Conservation (phyloP, 2,113 vertebrate genomes). For the Carettochelys insculpta region DNA sequence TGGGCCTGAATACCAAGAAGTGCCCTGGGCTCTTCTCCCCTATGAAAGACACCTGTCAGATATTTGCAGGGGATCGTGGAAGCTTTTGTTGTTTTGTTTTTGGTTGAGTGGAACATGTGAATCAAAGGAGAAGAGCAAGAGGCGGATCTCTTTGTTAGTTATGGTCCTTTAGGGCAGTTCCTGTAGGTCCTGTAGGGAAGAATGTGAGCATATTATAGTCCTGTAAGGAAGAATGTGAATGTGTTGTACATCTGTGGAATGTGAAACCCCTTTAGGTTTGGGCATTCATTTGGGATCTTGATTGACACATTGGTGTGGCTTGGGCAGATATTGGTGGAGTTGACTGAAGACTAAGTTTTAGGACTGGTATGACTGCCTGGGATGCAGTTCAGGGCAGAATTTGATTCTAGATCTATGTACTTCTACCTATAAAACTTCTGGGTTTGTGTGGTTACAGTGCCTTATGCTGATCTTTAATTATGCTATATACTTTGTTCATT, state of each 20-base stretch:
- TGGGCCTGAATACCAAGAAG: conserved; percentile 7
- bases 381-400: neutral
- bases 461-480: neutral
- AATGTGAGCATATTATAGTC: neutral
- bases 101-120: neutral
- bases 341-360: neutral
- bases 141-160: neutral
- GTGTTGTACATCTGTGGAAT: neutral
- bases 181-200: neutral
- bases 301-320: neutral
- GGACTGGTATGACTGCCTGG: no score
- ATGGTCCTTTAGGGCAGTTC: neutral
- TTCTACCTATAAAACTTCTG: neutral
- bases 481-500: neutral
- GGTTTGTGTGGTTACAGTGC: neutral
- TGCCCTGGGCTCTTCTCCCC: conserved; percentile 42
- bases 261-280: neutral
- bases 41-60: conserved; percentile 31
- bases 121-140: neutral
- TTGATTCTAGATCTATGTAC: neutral
- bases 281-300: neutral
- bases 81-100: neutral
- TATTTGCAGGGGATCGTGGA: neutral
- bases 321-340: neutral
- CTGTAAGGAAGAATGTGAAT: neutral